phyloP scores from a whole-genome alignment of 2,797 vertebrate genomes.

The Cossypha heuglini region DNA sequence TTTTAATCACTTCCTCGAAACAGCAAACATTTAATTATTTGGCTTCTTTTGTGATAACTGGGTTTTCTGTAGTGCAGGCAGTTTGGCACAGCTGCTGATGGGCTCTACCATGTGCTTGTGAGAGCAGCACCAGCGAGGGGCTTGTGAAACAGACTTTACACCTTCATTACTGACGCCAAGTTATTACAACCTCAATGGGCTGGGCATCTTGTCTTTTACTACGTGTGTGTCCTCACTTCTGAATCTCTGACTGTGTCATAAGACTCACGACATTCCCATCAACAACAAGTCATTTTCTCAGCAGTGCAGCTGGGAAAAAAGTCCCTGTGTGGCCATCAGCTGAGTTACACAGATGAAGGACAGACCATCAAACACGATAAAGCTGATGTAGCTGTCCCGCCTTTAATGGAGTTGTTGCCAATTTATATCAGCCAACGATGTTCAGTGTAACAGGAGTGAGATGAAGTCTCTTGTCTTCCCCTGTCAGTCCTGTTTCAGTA shows the following conservation, averaged over 20 bases:
- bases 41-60: neutral
- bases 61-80: neutral
- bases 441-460: neutral
- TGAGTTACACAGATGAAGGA: neutral
- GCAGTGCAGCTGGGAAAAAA: neutral
- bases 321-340: neutral
- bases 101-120: neutral
- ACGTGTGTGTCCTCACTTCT: neutral
- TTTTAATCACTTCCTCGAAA: neutral
- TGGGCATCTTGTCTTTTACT: neutral
- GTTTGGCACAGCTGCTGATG: neutral
- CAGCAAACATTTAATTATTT: neutral
- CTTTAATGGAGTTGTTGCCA: neutral
- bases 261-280: neutral
- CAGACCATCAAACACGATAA: accelerated
- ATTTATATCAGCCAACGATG: accelerated
- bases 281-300: neutral
- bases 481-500: neutral
- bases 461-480: neutral
- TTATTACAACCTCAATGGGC: neutral
- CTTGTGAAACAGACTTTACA: neutral
- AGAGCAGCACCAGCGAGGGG: neutral
- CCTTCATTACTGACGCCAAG: neutral
- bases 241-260: neutral
- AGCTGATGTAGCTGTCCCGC: neutral